These are phyloP conservation scores for Suricata suricatta DNA, from an alignment of 2,113 vertebrate species.

Conservation along the genomic window DNA sequence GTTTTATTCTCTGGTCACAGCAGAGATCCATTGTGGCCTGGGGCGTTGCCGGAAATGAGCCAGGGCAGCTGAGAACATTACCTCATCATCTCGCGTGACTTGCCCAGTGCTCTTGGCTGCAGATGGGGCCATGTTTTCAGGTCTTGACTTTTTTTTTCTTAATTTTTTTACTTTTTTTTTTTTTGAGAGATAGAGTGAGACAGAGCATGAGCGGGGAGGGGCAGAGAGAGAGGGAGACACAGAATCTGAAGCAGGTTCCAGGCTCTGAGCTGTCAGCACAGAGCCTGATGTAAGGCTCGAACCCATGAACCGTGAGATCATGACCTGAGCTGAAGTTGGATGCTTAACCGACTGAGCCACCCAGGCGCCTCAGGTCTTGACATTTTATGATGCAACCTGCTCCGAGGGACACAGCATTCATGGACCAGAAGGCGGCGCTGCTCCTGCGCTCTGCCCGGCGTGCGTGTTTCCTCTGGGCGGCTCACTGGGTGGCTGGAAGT, in stretches of 20 bases:
- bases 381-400: conserved; percentile 91
- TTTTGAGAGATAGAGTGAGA: too few relatives aligned
- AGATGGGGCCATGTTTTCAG: not conserved
- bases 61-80: not conserved
- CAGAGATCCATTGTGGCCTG: not conserved
- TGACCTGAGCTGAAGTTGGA: too few relatives aligned
- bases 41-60: not conserved
- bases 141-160: too few relatives aligned
- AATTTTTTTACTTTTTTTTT: too few relatives aligned
- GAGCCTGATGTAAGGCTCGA: too few relatives aligned
- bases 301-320: too few relatives aligned
- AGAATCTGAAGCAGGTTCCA: too few relatives aligned
- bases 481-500: conserved; percentile 90
- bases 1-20: not conserved
- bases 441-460: conserved; percentile 93
- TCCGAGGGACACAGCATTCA: conserved; percentile 65
- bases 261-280: too few relatives aligned
- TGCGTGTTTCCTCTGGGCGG: conserved; percentile 93
- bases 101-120: rapidly evolving
- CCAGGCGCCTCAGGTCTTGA: conserved; percentile 84
- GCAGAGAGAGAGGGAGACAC: too few relatives aligned
- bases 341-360: too few relatives aligned
- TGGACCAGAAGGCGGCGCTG: conserved; percentile 75
- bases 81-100: rapidly evolving
- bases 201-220: too few relatives aligned